Evolutionary conservation across 2,888 invertebrate genomes (phyloP).

Genomic region (Horisme vitalbata): DNA sequence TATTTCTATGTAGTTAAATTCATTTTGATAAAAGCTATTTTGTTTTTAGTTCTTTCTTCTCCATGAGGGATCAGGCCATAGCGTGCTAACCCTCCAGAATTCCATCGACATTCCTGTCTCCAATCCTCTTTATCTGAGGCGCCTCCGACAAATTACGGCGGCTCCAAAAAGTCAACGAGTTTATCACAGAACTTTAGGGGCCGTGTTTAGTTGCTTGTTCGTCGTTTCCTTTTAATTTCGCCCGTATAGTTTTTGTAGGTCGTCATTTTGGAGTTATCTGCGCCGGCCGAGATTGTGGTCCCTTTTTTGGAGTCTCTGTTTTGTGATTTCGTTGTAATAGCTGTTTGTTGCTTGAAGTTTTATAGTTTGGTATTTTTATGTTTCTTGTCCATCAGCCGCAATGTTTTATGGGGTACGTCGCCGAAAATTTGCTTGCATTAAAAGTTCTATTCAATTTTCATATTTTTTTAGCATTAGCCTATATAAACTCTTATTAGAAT

Average conservation of each 20-base stretch:
- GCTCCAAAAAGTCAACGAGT: conserved; percentile 69
- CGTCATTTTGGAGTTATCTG: conserved; percentile 58
- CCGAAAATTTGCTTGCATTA: too few relatives aligned
- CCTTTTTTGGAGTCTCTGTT: conserved; percentile 27
- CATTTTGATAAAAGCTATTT: too few relatives aligned
- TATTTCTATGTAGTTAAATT: too few relatives aligned
- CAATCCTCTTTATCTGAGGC: conserved; percentile 76
- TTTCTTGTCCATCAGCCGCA: too few relatives aligned
- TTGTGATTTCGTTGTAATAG: conserved; percentile 23
- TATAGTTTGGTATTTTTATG: conserved; percentile 10
- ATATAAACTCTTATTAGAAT: too few relatives aligned
- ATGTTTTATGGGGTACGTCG: too few relatives aligned
- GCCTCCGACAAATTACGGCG: conserved; percentile 81
- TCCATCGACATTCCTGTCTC: conserved; percentile 62
- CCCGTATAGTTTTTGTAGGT: conserved; percentile 72
- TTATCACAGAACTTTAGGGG: conserved; percentile 74
- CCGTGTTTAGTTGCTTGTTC: conserved; percentile 70
- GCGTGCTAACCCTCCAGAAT: conserved; percentile 36
- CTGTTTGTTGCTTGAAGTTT: conserved; percentile 14
- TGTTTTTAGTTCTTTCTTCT: background rate
- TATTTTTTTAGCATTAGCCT: too few relatives aligned
- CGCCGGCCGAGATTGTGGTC: conserved; percentile 26
- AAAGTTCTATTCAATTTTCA: too few relatives aligned
- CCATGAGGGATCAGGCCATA: conserved; percentile 4
- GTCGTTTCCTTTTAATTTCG: conserved; percentile 77